These are phyloP conservation scores for Eleginops maclovinus DNA, from an alignment of 2,113 vertebrate species.

Conservation along the genomic window DNA sequence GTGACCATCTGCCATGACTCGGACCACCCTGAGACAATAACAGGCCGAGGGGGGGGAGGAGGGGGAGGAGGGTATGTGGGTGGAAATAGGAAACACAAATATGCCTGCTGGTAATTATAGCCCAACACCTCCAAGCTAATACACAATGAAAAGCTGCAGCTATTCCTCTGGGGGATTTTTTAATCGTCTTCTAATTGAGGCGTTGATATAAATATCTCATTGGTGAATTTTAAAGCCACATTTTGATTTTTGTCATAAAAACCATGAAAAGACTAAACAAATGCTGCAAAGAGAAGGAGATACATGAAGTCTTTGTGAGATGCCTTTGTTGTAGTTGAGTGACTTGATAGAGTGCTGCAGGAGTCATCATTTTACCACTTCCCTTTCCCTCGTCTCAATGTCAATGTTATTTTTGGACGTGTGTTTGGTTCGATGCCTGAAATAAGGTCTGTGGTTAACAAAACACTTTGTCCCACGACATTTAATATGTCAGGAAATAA, in stretches of 20 bases:
- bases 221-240: background rate
- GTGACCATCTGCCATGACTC: slow-evolving; percentile 81
- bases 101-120: slow-evolving; percentile 65
- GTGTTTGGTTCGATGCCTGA: too few relatives aligned
- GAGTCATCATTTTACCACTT: too few relatives aligned
- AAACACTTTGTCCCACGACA: too few relatives aligned
- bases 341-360: background rate
- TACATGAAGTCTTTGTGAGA: background rate
- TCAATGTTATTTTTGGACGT: too few relatives aligned
- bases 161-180: slow-evolving; percentile 21
- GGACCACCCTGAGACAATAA: slow-evolving; percentile 74
- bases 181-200: slow-evolving; percentile 40
- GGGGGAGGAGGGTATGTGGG: slow-evolving; percentile 55
- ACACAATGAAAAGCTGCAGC: slow-evolving; percentile 45
- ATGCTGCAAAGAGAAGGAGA: background rate
- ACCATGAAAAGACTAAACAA: background rate
- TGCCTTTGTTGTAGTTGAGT: background rate
- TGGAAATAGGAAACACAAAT: slow-evolving; percentile 72
- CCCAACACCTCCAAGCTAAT: slow-evolving; percentile 37
- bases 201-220: slow-evolving; percentile 39
- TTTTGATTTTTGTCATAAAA: background rate
- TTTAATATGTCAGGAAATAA: too few relatives aligned
- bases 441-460: too few relatives aligned
- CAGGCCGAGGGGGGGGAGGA: slow-evolving; percentile 37
- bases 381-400: too few relatives aligned